These are phyloP conservation scores for Chaetophractus vellerosus DNA, from an alignment of 2,797 vertebrate species.

Conservation along the genomic window DNA sequence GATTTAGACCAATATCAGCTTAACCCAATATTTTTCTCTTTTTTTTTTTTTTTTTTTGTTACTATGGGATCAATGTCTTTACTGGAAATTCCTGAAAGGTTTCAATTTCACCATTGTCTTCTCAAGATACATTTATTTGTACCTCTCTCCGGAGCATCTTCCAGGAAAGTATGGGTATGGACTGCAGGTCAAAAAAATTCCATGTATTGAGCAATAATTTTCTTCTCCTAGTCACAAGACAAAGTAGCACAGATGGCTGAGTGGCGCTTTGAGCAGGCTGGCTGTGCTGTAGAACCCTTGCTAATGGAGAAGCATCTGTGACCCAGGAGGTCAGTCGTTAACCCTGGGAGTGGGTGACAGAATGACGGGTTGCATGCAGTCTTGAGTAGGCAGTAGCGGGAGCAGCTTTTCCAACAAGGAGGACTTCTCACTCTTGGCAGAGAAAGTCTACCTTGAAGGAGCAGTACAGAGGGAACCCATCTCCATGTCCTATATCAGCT, in stretches of 20 bases:
- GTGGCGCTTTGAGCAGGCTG: fast-evolving
- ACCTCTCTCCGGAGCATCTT: background rate
- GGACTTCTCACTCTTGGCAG: background rate
- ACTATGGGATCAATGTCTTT: background rate
- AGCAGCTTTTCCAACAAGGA: background rate
- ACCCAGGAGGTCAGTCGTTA: background rate
- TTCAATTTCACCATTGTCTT: background rate
- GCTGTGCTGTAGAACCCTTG: no score
- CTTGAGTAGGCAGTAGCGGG: background rate
- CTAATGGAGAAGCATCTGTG: background rate
- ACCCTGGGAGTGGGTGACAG: background rate
- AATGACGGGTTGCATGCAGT: fast-evolving
- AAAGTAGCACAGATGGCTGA: background rate
- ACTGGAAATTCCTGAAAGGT: background rate
- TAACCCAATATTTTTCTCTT: background rate
- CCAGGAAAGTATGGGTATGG: background rate
- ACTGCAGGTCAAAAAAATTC: background rate
- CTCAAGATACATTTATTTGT: background rate
- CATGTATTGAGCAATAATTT: background rate
- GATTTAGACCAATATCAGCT: background rate
- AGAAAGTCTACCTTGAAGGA: background rate
- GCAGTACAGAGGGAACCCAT: background rate
- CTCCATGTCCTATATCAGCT: background rate
- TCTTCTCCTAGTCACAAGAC: background rate
- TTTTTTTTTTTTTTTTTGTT: background rate